phyloP scores from a whole-genome alignment of 2,113 vertebrate species.

The Saccopteryx bilineata region DNA sequence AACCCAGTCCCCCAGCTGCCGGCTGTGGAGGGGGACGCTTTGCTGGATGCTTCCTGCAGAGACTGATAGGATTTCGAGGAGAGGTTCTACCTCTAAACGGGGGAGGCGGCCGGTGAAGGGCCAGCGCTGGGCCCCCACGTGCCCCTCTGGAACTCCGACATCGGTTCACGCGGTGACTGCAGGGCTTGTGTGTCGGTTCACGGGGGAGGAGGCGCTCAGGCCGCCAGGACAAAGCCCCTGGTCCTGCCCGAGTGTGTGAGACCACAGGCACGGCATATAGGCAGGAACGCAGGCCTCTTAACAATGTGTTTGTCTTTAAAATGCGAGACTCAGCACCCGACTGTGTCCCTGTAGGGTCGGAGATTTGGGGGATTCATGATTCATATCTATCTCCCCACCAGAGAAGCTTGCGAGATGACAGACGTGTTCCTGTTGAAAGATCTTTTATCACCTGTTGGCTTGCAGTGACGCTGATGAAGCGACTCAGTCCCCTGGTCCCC shows the following conservation, averaged over 20 bases:
- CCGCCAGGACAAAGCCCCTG: not conserved
- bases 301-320: not conserved
- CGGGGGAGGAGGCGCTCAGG: not conserved
- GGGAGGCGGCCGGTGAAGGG: not conserved
- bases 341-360: not conserved
- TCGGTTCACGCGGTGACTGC: not conserved
- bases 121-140: not conserved
- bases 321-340: not conserved
- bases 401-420: slow-evolving; percentile 4
- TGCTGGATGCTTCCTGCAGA: not conserved
- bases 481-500: not conserved
- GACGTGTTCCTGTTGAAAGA: not conserved
- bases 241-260: not conserved
- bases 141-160: not conserved
- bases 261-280: not conserved
- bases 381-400: not conserved
- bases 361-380: slow-evolving; percentile 37
- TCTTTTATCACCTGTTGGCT: not conserved
- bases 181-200: not conserved
- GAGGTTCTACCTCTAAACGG: not conserved
- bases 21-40: accelerated
- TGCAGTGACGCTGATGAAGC: not conserved
- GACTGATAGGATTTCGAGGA: not conserved
- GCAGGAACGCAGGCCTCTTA: not conserved
- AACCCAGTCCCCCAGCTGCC: not conserved